phyloP scores from a whole-genome alignment of 2,113 vertebrate species.

The Poecilia latipinna region DNA sequence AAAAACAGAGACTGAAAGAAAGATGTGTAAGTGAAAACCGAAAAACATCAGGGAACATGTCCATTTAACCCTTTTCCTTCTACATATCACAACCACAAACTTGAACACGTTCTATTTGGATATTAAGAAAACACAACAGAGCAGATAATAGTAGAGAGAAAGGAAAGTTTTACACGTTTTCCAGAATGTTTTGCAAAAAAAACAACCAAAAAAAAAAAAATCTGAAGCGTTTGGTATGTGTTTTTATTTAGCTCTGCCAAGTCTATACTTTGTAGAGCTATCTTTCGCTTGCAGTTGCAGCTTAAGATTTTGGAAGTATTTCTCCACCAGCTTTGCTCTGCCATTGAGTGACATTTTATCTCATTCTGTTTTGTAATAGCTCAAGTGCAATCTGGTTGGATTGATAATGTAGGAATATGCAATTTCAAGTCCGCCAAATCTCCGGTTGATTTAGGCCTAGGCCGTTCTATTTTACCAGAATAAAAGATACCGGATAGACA shows the following conservation, averaged over 20 bases:
- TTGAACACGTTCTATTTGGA: background rate
- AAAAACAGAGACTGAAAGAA: background rate
- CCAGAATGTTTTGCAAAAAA: background rate
- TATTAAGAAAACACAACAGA: background rate
- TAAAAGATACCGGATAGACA: background rate
- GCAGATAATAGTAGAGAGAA: background rate
- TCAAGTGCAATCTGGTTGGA: background rate
- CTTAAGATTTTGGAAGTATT: background rate
- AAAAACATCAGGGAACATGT: conserved; percentile 2
- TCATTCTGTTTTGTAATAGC: background rate
- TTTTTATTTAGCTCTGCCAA: background rate
- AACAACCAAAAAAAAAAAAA: background rate
- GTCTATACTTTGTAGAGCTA: background rate
- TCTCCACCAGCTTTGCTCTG: no score
- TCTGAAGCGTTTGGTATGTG: background rate
- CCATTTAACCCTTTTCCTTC: background rate
- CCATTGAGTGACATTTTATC: no score
- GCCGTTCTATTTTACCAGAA: background rate
- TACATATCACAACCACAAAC: background rate
- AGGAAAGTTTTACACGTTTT: background rate
- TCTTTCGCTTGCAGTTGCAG: background rate
- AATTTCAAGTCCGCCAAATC: background rate
- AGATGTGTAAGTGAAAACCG: conserved; percentile 12
- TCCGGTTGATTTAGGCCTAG: background rate
- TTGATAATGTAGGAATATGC: background rate